Percentiles rank a stretch among this genome's conserved stretches.
Evolutionary conservation across 2,113 vertebrate species (phyloP).

Genomic region (Diadophis punctatus): DNA sequence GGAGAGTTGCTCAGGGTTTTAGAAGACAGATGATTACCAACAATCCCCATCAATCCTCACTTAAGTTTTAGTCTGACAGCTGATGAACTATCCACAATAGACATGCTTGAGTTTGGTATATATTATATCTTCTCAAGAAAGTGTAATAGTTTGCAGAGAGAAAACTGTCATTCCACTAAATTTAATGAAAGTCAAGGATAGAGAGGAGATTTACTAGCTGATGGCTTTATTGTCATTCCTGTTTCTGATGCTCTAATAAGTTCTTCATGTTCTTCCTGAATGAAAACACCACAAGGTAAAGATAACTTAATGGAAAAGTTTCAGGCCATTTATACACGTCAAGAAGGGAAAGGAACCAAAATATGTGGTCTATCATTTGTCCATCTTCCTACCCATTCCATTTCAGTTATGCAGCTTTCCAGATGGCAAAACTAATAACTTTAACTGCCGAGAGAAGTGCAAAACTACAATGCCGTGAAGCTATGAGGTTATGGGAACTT

Average conservation of each 20-base stretch:
- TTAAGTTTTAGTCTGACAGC: constrained; percentile 44
- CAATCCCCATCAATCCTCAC: constrained; percentile 33
- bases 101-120: constrained; percentile 19
- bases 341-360: not conserved
- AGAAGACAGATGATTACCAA: constrained; percentile 13
- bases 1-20: not conserved
- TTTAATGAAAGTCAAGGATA: constrained; percentile 47
- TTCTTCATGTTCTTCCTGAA: constrained; percentile 43
- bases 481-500: not conserved
- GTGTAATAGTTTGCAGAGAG: constrained; percentile 27
- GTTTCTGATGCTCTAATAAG: not conserved
- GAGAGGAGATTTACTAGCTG: constrained; percentile 47
- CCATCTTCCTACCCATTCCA: constrained; percentile 3
- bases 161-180: constrained; percentile 41
- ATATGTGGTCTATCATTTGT: not conserved
- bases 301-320: constrained; percentile 40
- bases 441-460: constrained; percentile 28
- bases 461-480: not conserved
- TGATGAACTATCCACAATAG: constrained; percentile 16
- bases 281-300: constrained; percentile 40
- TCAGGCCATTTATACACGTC: constrained; percentile 45
- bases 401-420: not conserved
- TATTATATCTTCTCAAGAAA: constrained; percentile 31
- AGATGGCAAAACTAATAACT: constrained; percentile 16
- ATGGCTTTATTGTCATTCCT: constrained; percentile 26